Evolutionary conservation across 35 echinoderm and acorn worm species (phyloP), one percentile per base, ranked within the genome.

Genomic region (Holothuria glaberrima): DNA sequence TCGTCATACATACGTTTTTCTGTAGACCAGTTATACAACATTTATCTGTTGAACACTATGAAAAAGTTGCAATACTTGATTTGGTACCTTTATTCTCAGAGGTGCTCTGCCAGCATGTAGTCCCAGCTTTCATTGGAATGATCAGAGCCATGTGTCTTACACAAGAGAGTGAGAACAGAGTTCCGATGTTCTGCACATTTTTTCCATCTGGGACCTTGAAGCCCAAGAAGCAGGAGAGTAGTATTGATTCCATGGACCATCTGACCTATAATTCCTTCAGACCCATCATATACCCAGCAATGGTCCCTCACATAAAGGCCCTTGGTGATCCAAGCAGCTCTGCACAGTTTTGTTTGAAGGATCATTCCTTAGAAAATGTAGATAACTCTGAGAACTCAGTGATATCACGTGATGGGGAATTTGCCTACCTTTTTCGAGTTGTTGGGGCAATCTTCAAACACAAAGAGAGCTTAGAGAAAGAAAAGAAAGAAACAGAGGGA

Each of bases 41-140:
- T n/a, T n/a, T n/a, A n/a, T n/a, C n/a, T n/a, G n/a, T n/a, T n/a
- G n/a, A n/a, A n/a, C n/a, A n/a, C n/a, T n/a, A n/a, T n/a, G n/a
- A n/a, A 67, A 67, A 24, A 30, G 28, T 5, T 58, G 74, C 22
- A 30, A 90, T 56, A 59, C 35, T 67, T 33, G 10, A 65, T 88
- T 46, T 76, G 0, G 33, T 68, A 56, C 28, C 58, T 12, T 58
- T 64, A 0, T 61, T 74, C 59, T 54, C 31, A 93, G 94, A 75
- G 9, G 56, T 63, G 6, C 48, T 90, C 28, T 94, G 87, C 63
- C 91, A 92, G 46, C 81, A 91, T 27, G 84, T 92, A 4, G 56
- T 98, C 18, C 96, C 96, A 31, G 88, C 93, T 7, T 94, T 98
- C 60, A 61, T 98, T 20, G 96, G 96, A 16, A 86, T 98, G 67